Base-by-base conservation (phyloP, 2,888 invertebrate species). In the Choreutis nemorana region DNA sequence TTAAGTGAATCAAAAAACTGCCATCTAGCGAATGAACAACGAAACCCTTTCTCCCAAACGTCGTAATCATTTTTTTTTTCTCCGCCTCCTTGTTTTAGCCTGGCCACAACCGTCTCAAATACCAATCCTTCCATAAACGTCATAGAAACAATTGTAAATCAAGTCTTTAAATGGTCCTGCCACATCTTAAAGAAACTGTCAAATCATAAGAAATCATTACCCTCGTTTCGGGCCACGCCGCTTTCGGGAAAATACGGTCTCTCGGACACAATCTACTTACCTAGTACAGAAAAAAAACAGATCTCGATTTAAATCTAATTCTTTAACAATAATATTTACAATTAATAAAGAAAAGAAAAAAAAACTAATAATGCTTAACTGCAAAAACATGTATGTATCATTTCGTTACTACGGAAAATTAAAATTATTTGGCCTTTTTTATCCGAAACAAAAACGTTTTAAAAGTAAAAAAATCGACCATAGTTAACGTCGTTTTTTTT, bases 221-320 rank as follows among this genome's bases (percentile, higher is more conserved):
- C 18, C 29, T 28, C 23, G 26, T 14, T 26, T 26, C 23, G 15
- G 26, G 26, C n/a, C 26, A 15, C 26, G 9, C 18, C 5, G 18
- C 18, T 18, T 6, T 18, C n/a, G n/a, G n/a, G 12, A 18, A n/a
- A 14, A 14, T 8, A 23, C 15, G 5, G 16, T 26, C 21, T 13
- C 21, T 15, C 29, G 41, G 48, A 48, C 50, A 50, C 42, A 42
- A 47, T 34, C 29, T 32, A 50, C 57, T 56, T 57, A 49, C 42
- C 42, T 44, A 47, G 44, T 42, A 47, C 49, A 48, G 55, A 56
- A 23, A 6, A n/a, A 60, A 61, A 61, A 63, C 67, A 68, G 67
- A 67, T 67, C 67, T 66, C 55, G 42, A 50, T 58, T 63, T n/a
- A 63, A 65, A 55, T 56, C 62, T 67, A 67, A 23, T 58, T 48